These are phyloP conservation scores for Drosophila nigricruria DNA, from an alignment of 2,888 invertebrate genomes.

Conservation along the genomic window DNA sequence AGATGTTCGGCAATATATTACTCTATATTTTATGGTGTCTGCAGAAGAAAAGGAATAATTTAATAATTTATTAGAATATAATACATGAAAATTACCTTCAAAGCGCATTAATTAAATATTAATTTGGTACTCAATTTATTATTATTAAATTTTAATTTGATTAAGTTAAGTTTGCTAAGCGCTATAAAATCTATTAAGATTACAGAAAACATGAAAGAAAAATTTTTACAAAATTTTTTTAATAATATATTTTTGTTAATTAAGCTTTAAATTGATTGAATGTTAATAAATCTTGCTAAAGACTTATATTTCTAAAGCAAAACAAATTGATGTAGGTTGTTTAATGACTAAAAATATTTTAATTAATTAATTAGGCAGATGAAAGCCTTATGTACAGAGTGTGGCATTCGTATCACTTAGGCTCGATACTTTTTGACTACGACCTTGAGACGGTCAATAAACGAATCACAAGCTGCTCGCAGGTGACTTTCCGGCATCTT, in stretches of 20 bases:
- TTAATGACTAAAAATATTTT: neutral
- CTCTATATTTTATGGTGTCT: slow-evolving; percentile 6
- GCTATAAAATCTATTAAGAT: neutral
- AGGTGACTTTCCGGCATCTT: neutral
- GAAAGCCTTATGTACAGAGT: neutral
- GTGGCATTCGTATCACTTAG: neutral
- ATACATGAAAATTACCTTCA: neutral
- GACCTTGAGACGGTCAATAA: neutral
- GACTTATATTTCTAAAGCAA: neutral
- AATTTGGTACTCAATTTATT: neutral
- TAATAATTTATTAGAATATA: neutral
- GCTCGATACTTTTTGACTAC: too few species aligned
- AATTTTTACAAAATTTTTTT: too few species aligned
- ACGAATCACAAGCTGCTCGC: neutral
- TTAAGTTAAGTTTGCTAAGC: neutral
- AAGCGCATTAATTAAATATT: neutral
- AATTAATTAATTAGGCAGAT: neutral
- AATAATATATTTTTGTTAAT: neutral
- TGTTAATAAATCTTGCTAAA: neutral
- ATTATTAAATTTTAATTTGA: neutral
- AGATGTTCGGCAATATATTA: neutral
- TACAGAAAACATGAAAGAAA: neutral
- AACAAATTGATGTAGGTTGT: neutral
- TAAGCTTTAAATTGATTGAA: neutral
- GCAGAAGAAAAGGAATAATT: neutral